Conservation (phyloP, 2,113 vertebrate genomes). For the Paratilapia polleni region DNA sequence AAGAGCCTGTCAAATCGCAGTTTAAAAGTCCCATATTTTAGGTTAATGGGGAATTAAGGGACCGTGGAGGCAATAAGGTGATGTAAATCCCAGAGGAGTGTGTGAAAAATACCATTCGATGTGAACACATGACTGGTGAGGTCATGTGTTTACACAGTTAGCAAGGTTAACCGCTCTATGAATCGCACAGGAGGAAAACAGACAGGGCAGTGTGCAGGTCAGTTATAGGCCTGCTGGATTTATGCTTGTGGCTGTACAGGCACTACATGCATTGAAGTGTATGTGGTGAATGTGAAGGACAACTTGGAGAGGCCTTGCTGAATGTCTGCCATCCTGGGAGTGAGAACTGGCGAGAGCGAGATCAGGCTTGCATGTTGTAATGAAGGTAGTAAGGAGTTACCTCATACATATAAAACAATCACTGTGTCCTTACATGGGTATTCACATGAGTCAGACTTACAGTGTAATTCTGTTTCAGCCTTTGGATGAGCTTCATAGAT, state of each 20-base stretch:
- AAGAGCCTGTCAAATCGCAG: slow-evolving; percentile 54
- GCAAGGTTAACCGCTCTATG: slow-evolving; percentile 65
- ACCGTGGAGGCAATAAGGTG: slow-evolving; percentile 40
- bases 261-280: slow-evolving; percentile 40
- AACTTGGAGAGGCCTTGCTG: slow-evolving; percentile 41
- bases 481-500: slow-evolving; percentile 45
- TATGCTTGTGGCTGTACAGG: slow-evolving; percentile 44
- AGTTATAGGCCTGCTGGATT: slow-evolving; percentile 58
- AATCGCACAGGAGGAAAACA: slow-evolving; percentile 44
- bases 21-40: slow-evolving; percentile 58
- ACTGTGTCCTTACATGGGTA: slow-evolving; percentile 71
- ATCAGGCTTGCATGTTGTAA: slow-evolving; percentile 59
- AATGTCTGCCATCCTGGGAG: slow-evolving; percentile 53
- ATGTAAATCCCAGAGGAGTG: slow-evolving; percentile 60
- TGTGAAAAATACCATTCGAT: slow-evolving; percentile 67
- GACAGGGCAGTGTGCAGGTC: slow-evolving; percentile 51
- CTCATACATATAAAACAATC: slow-evolving; percentile 71
- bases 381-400: slow-evolving; percentile 61
- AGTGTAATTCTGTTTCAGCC: slow-evolving; percentile 20
- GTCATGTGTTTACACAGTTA: slow-evolving; percentile 77
- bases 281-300: slow-evolving; percentile 39
- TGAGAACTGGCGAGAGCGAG: slow-evolving; percentile 36
- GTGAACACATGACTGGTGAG: slow-evolving; percentile 72
- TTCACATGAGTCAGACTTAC: slow-evolving; percentile 48
- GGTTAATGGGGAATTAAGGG: slow-evolving; percentile 63